Conservation (phyloP, 2,797 vertebrate species). For the Streptopelia turtur region DNA sequence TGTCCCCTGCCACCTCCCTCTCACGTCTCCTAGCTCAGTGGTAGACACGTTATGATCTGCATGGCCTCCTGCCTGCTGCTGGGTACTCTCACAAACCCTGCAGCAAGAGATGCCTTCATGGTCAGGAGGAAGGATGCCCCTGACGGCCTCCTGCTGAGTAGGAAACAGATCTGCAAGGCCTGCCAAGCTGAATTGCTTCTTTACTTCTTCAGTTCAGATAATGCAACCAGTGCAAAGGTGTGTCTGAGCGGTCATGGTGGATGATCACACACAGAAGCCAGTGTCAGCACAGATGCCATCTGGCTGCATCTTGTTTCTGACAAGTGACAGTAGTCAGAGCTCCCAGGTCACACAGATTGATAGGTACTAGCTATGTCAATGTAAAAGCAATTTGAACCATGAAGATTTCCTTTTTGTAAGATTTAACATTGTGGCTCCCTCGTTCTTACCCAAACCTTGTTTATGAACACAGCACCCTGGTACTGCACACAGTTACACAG, state of each 20-base stretch:
- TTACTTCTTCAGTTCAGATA: background rate
- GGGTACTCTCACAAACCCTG: background rate
- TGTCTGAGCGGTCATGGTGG: background rate
- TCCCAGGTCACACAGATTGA: background rate
- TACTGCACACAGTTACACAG: background rate
- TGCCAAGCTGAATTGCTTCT: background rate
- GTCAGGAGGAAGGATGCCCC: background rate
- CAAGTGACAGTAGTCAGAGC: background rate
- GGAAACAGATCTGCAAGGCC: background rate
- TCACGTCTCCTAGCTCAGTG: background rate
- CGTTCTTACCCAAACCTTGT: accelerated
- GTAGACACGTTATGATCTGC: background rate
- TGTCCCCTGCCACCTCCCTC: background rate
- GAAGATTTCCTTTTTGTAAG: background rate
- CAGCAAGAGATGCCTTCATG: background rate
- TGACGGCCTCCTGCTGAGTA: background rate
- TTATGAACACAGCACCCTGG: background rate
- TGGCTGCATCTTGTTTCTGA: background rate
- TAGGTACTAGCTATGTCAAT: background rate
- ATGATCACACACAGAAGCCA: background rate
- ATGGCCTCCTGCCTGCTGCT: accelerated
- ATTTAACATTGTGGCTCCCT: background rate
- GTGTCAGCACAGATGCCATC: background rate
- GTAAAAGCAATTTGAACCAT: background rate
- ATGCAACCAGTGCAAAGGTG: background rate